phyloP scores from a whole-genome alignment of 2,113 vertebrate genomes.

The Arenaria interpres region DNA sequence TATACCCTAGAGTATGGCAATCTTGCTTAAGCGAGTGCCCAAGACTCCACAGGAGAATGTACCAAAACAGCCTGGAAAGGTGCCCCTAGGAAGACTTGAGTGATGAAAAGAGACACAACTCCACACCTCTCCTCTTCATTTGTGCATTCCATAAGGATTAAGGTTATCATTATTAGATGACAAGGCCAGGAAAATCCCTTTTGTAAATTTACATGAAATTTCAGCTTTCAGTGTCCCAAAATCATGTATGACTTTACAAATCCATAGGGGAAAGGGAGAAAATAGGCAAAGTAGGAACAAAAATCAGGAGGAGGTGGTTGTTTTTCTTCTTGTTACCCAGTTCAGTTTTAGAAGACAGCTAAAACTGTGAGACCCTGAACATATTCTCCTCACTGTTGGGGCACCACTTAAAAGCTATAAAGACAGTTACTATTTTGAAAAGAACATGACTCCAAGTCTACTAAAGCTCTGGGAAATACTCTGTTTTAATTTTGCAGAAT shows the following conservation, averaged over 20 bases:
- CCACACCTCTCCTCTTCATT: neutral
- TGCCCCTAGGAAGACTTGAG: neutral
- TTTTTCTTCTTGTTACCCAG: neutral
- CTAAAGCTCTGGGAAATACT: neutral
- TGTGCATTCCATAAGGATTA: neutral
- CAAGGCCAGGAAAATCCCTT: neutral
- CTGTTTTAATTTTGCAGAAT: neutral
- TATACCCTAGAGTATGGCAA: neutral
- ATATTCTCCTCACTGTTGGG: neutral
- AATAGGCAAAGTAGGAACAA: neutral
- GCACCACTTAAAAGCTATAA: neutral
- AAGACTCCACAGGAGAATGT: neutral
- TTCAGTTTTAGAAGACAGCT: neutral
- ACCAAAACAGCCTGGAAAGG: neutral
- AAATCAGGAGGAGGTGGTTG: neutral
- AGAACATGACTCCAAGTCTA: neutral
- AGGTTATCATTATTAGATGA: too few relatives aligned
- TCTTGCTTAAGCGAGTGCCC: neutral
- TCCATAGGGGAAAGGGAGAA: neutral
- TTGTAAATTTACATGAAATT: neutral
- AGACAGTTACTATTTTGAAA: neutral
- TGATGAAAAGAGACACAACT: neutral
- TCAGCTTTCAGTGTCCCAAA: neutral
- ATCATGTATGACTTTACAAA: accelerated
- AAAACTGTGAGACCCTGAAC: neutral